Evolutionary conservation across 2,113 vertebrate species (phyloP).

Genomic region (Chionis minor): DNA sequence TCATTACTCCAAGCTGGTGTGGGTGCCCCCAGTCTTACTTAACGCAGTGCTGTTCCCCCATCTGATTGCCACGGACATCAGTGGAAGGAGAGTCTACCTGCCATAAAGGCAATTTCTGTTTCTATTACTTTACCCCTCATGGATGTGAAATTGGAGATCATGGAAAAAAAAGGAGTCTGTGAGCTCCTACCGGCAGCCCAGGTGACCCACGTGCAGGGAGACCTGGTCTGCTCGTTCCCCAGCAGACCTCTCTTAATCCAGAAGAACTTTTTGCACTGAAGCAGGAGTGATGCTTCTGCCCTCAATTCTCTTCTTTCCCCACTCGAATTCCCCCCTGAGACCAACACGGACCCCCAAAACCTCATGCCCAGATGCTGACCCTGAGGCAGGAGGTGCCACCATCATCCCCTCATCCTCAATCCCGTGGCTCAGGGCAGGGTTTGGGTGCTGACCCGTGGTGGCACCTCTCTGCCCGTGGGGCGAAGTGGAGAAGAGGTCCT

Average conservation of each 20-base stretch:
- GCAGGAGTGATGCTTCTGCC: neutral
- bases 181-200: neutral
- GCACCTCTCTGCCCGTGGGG: rapidly evolving
- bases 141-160: rapidly evolving
- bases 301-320: neutral
- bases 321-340: neutral
- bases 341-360: neutral
- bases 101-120: neutral
- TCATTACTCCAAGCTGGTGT: neutral
- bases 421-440: neutral
- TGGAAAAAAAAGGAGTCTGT: rapidly evolving
- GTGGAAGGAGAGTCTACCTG: neutral
- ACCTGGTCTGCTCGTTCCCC: neutral
- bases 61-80: neutral
- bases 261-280: neutral
- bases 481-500: neutral
- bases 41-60: neutral
- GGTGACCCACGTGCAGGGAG: neutral
- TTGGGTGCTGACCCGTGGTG: neutral
- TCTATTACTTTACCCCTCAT: neutral
- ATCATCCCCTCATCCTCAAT: rapidly evolving
- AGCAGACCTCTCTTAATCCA: neutral
- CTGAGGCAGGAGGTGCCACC: neutral
- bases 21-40: neutral
- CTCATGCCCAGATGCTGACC: rapidly evolving